A percentile compares a stretch with the other conserved stretches of the same genome.
These are phyloP conservation scores for Dromiciops gliroides DNA, from an alignment of 2,113 vertebrate genomes.

Conservation along the genomic window DNA sequence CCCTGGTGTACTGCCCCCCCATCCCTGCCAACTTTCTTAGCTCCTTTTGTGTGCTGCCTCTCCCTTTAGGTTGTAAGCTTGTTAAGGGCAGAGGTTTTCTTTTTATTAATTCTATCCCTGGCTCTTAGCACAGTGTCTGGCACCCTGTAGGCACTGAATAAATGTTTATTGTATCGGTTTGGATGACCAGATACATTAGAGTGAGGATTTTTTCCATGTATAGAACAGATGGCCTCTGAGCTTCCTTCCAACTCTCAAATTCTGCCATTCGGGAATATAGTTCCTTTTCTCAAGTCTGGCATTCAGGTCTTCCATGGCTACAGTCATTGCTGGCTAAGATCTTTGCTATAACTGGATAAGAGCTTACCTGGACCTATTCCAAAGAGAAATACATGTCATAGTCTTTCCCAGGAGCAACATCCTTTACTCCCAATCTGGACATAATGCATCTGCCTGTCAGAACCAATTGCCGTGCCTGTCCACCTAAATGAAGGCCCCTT, in stretches of 20 bases:
- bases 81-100: neutral
- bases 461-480: conserved; percentile 49
- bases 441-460: conserved; percentile 9
- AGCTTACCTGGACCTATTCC: conserved; percentile 34
- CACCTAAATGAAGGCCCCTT: neutral
- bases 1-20: neutral
- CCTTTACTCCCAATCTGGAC: neutral
- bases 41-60: neutral
- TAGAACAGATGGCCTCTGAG: neutral
- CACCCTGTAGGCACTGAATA: neutral
- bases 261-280: neutral
- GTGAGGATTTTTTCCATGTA: neutral
- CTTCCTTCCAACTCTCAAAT: neutral
- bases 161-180: neutral
- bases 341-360: conserved; percentile 13
- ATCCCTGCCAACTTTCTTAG: neutral
- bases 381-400: conserved; percentile 46
- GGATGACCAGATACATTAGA: neutral
- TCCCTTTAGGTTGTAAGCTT: neutral
- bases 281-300: conserved; percentile 42
- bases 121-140: neutral
- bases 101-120: neutral
- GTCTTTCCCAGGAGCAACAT: conserved; percentile 51
- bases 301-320: neutral
- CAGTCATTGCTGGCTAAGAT: conserved; percentile 5